Base-by-base conservation (phyloP, 1,140 invertebrate genomes). In the Eurosta solidaginis region DNA sequence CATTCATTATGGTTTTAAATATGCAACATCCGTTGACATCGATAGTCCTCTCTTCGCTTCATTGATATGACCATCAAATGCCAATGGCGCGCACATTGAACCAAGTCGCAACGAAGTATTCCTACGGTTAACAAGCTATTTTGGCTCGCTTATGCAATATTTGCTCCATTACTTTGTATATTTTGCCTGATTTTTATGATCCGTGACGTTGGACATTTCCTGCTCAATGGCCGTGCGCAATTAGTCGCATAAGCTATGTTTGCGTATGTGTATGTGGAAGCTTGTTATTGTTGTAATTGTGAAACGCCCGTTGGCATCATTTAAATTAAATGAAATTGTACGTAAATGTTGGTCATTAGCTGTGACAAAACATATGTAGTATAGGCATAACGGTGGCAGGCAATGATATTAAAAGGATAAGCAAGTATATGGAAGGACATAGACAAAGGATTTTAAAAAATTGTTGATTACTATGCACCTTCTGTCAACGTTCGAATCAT, bases 131-230 rank as follows among this genome's bases (percentile, higher is more conserved):
- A n/a, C n/a, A 33, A 40, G 33, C 33, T 33, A 68, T 20, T 40
- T 10, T 29, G 10, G 59, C 20, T 40, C 17, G 52, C n/a, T n/a
- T n/a, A n/a, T n/a, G n/a, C n/a, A n/a, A 59, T 27, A 17, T 36
- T 36, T 63, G n/a, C 29, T 7, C 22, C 29, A 22, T 50, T 36
- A 22, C 9, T 20, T 12, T 50, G 44, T 36, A 33, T 40, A 50
- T 63, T 68, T 36, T 10, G 59, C 10, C 17, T 4, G 33, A 68
- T 68, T 68, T 78, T 78, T 78, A 73, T 78, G 78, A 81, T 79
- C 80, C 82, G 81, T 83, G 79, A 81, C 82, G 78, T 78, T 78
- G 77, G 75, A 80, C 78, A 82, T 82, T 83, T 79, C 82, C 79
- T 80, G 77, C 81, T 80, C 79, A 82, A 81, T 79, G 83, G 80